phyloP scores from a whole-genome alignment of 1,140 invertebrate species.

The Drosophila sechellia region DNA sequence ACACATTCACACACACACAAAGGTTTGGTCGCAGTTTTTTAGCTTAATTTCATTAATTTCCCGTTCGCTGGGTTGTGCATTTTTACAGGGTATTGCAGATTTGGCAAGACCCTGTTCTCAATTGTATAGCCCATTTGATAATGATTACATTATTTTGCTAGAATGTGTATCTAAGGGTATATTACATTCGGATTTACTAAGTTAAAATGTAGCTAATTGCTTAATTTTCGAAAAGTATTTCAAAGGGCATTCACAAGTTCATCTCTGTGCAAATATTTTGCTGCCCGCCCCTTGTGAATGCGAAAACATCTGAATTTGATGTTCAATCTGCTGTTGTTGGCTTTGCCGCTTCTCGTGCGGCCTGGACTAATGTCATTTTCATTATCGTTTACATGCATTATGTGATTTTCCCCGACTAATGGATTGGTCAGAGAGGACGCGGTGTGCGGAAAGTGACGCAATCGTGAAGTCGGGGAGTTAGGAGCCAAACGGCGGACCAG shows the following conservation, averaged over 20 bases:
- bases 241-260: not conserved
- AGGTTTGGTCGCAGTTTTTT: conserved; percentile 30
- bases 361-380: conserved; percentile 68
- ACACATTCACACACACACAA: not conserved
- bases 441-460: conserved; percentile 51
- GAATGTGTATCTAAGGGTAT: not conserved
- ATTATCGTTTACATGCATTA: conserved; percentile 79
- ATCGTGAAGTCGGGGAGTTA: conserved; percentile 12
- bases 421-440: conserved; percentile 53
- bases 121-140: not conserved
- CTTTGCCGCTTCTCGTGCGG: conserved; percentile 42
- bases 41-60: conserved; percentile 78
- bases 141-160: not conserved
- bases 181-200: too few relatives aligned
- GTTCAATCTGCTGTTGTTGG: conserved; percentile 1
- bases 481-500: not conserved
- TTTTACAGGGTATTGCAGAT: not conserved
- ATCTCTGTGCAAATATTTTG: not conserved
- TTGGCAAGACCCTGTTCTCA: not conserved
- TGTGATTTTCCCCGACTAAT: conserved; percentile 74
- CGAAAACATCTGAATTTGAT: conserved; percentile 51
- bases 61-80: conserved; percentile 6
- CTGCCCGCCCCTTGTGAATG: conserved; percentile 1
- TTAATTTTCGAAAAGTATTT: too few relatives aligned
- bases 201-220: too few relatives aligned